Evolutionary conservation across 2,888 invertebrate species (phyloP).

Genomic region (Drosophila paranaensis): DNA sequence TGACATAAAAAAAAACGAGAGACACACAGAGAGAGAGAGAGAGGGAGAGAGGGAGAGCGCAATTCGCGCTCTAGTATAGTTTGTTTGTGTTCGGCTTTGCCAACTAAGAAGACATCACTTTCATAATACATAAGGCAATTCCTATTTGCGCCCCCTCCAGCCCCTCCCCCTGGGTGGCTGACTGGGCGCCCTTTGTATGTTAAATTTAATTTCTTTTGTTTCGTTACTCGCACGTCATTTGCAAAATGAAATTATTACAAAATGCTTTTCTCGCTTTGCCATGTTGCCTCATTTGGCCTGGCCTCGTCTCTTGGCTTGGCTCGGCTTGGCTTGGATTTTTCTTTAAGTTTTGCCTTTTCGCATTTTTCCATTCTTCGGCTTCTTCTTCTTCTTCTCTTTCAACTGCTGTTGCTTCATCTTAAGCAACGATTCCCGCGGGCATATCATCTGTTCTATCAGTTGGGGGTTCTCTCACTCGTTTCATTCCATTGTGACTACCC

Average conservation of each 20-base stretch:
- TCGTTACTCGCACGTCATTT: conserved; percentile 82
- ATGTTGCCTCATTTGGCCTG: conserved; percentile 51
- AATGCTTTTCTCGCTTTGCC: conserved; percentile 61
- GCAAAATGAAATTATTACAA: conserved; percentile 83
- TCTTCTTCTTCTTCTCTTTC: neutral
- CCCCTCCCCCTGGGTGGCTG: neutral
- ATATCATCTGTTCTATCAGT: conserved; percentile 76
- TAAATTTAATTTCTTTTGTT: conserved; percentile 81
- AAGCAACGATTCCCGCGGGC: conserved; percentile 75
- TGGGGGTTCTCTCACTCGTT: conserved; percentile 16
- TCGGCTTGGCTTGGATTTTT: conserved; percentile 15
- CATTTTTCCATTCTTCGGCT: conserved; percentile 25
- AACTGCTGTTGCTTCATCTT: conserved; percentile 51
- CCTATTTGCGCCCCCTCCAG: neutral
- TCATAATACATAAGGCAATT: conserved; percentile 76
- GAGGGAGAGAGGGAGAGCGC: neutral
- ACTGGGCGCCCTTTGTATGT: conserved; percentile 63
- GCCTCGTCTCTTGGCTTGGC: too few relatives aligned
- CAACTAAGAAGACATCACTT: conserved; percentile 67
- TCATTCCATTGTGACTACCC: conserved; percentile 42
- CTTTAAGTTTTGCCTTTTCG: conserved; percentile 26
- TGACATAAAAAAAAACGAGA: conserved; percentile 69
- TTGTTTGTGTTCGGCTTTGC: conserved; percentile 45
- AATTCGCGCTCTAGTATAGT: conserved; percentile 69
- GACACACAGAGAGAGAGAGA: neutral